A percentile compares a stretch with the other conserved stretches of the same genome.
Evolutionary conservation across 92 coral and sea anemone genomes (phyloP).

Genomic region (Parazoanthus darwini): DNA sequence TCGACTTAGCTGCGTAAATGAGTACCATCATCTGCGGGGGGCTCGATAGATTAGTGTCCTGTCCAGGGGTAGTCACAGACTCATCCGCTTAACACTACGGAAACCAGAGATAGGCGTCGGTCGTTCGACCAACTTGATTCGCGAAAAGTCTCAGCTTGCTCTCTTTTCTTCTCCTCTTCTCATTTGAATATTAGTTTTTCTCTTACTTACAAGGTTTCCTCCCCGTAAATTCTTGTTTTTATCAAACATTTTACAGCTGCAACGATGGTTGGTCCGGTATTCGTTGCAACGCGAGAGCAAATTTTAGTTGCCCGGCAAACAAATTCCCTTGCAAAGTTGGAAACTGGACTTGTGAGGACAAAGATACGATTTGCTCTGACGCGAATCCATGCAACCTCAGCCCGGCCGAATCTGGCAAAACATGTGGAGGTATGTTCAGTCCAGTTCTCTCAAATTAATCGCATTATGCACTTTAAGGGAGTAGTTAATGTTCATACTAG

Average conservation of each 20-base stretch:
- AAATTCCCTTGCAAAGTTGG: conserved; percentile 57
- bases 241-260: conserved; percentile 33
- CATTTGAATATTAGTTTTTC: not conserved
- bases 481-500: too few species aligned
- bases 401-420: conserved; percentile 52
- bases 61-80: too few species aligned
- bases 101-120: too few species aligned
- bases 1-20: too few species aligned
- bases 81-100: too few species aligned
- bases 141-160: too few species aligned
- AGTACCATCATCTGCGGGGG: too few species aligned
- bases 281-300: conserved; percentile 68
- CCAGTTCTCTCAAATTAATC: too few species aligned
- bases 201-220: not conserved
- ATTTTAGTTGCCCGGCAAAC: conserved; percentile 54
- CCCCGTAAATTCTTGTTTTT: not conserved
- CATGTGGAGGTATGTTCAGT: conserved; percentile 60
- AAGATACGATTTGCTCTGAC: conserved; percentile 43
- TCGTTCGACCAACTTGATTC: too few species aligned
- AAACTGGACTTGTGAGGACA: conserved; percentile 67
- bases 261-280: conserved; percentile 53
- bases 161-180: not conserved
- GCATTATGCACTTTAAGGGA: too few species aligned
- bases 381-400: conserved; percentile 60
- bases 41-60: too few species aligned